Evolutionary conservation across 2,797 vertebrate species (phyloP), one percentile per base, ranked within the genome.

Genomic region (Gymnothorax javanicus): DNA sequence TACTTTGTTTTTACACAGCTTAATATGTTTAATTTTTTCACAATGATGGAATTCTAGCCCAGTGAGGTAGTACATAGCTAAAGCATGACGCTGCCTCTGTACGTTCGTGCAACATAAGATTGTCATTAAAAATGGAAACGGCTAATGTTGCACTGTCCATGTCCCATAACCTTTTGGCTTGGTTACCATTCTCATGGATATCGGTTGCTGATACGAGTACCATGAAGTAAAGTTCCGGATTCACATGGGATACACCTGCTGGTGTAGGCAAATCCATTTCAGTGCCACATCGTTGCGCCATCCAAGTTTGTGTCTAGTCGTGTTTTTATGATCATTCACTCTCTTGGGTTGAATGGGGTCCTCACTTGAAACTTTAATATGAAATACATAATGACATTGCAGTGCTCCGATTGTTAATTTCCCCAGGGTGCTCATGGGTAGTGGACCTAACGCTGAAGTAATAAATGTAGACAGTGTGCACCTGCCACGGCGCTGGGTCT

Each of bases 321-420:
- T 85, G 33, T 25, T 83, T n/a, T 58, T 50, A 54, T 0, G 20
- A 7, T 79, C 52, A 71, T 11, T 86, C 69, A n/a, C 25, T 60
- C 20, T 67, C 13, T 67, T 52, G 23, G n/a, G n/a, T 86, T 12
- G 85, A 86, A 90, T 71, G 20, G 73, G 88, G 90, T 90, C 90
- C 88, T 88, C 52, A 73, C 90, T 91, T 95, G 89, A 94, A 93
- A 94, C 89, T 95, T 94, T 94, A 95, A 95, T 95, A 92, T 91
- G 93, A 93, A 88, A 86, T 77, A 90, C 90, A 92, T 95, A 95
- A 94, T 94, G 92, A 92, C 92, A 90, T 85, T 91, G 89, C 92
- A 91, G 91, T 91, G 92, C 93, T 90, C 85, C 85, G 85, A 57
- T 50, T 89, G 73, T 89, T 89, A 69, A 85, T 88, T 90, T 88